Evolutionary conservation across 1,140 invertebrate species (phyloP), one percentile per base, ranked within the genome.

Genomic region (Aradophagus sp.): DNA sequence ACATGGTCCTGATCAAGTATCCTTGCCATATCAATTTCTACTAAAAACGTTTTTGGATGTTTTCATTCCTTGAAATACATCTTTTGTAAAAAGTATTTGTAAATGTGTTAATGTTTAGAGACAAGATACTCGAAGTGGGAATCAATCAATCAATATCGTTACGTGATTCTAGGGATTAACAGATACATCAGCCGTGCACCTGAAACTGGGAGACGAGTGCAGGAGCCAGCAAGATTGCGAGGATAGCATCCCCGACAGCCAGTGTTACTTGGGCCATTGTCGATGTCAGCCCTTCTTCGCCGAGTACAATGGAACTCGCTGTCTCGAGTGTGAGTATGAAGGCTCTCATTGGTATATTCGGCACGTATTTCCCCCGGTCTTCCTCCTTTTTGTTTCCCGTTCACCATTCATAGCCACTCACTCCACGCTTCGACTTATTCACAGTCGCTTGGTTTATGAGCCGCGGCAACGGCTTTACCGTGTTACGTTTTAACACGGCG

Each of bases 271-370:
- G 55, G 90, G 90, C 35, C 84, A 86, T 74, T 92, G 91, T 79
- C 85, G 87, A 17, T 92, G 91, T 78, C 87, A 88, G 69, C 88
- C 90, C 16, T 92, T 89, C 76, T 91, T 87, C 77, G 90, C 90
- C 1, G 85, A 85, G 72, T 87, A 89, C 75, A 90, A 92, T 78
- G 83, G 82, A 31, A 90, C 89, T 13, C 83, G 80, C 23, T 92
- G 91, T 84, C 81, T 92, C 67, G 89, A 90, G 82, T 91, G 91
- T 91, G 83, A 91, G 89, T 89, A 73, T 61, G 50, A 66, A 56
- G 62, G 55, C 48, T 34, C 48, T 65, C 32, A 26, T 59, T 61
- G 35, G 16, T 67, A 53, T 55, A 50, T 62, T 74, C 56, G 42
- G 63, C 67, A 63, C 66, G 44, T 68, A 72, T 50, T 29, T 61